Evolutionary conservation across 2,888 invertebrate species (phyloP).

Genomic region (Ligdia adustata): DNA sequence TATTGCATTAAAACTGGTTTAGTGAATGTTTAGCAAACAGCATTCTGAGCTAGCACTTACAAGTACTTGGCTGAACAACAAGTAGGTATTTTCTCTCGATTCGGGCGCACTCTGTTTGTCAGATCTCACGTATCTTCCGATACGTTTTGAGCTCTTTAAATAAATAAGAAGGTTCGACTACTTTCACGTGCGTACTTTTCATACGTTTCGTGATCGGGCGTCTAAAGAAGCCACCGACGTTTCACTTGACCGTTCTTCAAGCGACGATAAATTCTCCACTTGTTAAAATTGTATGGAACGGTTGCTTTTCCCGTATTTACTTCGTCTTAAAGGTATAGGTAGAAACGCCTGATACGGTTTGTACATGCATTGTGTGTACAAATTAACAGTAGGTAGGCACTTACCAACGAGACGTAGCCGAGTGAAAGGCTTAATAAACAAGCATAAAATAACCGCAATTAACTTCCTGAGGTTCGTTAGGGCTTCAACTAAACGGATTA

Average conservation of each 20-base stretch:
- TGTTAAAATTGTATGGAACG: constrained; percentile 25
- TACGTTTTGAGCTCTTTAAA: constrained; percentile 25
- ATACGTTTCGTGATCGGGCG: constrained; percentile 28
- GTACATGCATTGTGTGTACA: too few relatives aligned
- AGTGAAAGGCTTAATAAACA: too few relatives aligned
- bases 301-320: constrained; percentile 11
- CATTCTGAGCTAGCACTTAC: constrained; percentile 6
- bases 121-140: constrained; percentile 6
- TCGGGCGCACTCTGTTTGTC: constrained; percentile 1
- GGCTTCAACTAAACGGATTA: too few relatives aligned
- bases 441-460: too few relatives aligned
- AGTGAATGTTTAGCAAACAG: constrained; percentile 5
- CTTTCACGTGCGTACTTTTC: constrained; percentile 26
- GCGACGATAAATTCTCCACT: constrained; percentile 23
- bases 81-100: constrained; percentile 8
- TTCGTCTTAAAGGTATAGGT: too few relatives aligned
- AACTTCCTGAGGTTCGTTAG: too few relatives aligned
- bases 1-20: constrained; percentile 1
- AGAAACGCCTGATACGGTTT: too few relatives aligned
- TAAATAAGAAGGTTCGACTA: constrained; percentile 30
- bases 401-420: too few relatives aligned
- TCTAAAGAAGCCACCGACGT: constrained; percentile 17
- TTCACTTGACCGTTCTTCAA: constrained; percentile 26
- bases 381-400: too few relatives aligned
- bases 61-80: too few relatives aligned